Percentiles rank a stretch among this genome's conserved stretches.
These are phyloP conservation scores for Chaetura pelagica DNA, from an alignment of 2,113 vertebrate genomes.

Conservation along the genomic window DNA sequence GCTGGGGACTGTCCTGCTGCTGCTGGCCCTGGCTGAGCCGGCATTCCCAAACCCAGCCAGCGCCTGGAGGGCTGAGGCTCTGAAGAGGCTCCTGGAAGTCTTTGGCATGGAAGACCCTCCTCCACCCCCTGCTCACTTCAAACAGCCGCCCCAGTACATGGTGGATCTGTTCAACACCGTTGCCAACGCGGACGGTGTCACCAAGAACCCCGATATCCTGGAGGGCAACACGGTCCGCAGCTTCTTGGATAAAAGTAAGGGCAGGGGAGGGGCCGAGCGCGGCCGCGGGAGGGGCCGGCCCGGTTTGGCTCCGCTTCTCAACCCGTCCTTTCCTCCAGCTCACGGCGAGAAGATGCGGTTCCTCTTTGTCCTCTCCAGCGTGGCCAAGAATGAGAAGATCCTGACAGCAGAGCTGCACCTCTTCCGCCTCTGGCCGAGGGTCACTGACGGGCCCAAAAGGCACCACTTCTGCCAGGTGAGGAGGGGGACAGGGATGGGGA, in stretches of 20 bases:
- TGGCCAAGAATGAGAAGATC: slow-evolving; percentile 85
- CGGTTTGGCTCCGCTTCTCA: neutral
- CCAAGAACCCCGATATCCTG: slow-evolving; percentile 85
- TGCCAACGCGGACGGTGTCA: slow-evolving; percentile 87
- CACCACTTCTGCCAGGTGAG: slow-evolving; percentile 89
- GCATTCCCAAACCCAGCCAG: neutral
- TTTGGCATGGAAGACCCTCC: slow-evolving; percentile 91
- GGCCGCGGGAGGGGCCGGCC: rapidly evolving
- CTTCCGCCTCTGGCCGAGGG: slow-evolving; percentile 83
- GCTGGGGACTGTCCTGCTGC: neutral
- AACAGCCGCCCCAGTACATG: slow-evolving; percentile 91
- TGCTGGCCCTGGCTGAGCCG: slow-evolving; percentile 38
- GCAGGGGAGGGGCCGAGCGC: rapidly evolving
- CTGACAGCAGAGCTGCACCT: slow-evolving; percentile 90
- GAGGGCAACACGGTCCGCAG: slow-evolving; percentile 91
- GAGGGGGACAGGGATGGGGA: neutral
- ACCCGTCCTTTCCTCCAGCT: slow-evolving; percentile 55
- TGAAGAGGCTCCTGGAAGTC: slow-evolving; percentile 87
- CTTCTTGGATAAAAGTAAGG: slow-evolving; percentile 90
- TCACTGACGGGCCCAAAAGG: slow-evolving; percentile 42
- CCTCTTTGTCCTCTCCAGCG: slow-evolving; percentile 84
- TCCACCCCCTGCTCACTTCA: slow-evolving; percentile 63
- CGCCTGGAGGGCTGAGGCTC: slow-evolving; percentile 75
- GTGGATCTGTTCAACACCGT: slow-evolving; percentile 89
- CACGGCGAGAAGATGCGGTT: slow-evolving; percentile 81